phyloP scores from a whole-genome alignment of 1,140 invertebrate species.

The Drosophila gunungcola region DNA sequence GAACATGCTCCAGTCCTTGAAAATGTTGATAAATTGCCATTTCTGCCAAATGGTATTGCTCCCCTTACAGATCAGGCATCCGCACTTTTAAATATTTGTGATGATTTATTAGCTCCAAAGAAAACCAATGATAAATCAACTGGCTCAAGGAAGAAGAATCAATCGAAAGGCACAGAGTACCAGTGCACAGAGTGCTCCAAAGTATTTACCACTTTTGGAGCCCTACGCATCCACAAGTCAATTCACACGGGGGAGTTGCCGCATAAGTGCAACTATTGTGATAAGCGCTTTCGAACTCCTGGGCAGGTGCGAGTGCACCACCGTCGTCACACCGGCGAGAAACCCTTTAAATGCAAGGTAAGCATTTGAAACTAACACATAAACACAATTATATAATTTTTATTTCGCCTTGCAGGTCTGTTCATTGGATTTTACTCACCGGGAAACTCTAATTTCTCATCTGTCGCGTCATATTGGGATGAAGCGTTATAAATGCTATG shows the following conservation, averaged over 20 bases:
- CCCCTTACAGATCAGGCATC: background rate
- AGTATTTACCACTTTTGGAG: conserved; percentile 66
- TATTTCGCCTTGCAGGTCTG: conserved; percentile 56
- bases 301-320: conserved; percentile 88
- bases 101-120: background rate
- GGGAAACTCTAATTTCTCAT: conserved; percentile 80
- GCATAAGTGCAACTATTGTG: conserved; percentile 73
- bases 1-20: background rate
- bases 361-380: background rate
- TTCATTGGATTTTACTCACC: conserved; percentile 73
- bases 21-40: background rate
- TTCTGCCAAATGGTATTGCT: background rate
- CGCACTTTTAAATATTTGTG: background rate
- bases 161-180: background rate
- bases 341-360: conserved; percentile 93
- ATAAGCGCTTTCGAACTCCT: conserved; percentile 76
- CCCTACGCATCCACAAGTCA: conserved; percentile 66
- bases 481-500: conserved; percentile 83
- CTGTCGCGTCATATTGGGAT: conserved; percentile 81
- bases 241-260: conserved; percentile 80
- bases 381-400: background rate
- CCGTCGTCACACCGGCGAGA: conserved; percentile 94
- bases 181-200: conserved; percentile 63
- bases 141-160: background rate
- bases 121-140: background rate